Conservation (phyloP, 2,113 vertebrate genomes). For the Rousettus leschenaultii region DNA sequence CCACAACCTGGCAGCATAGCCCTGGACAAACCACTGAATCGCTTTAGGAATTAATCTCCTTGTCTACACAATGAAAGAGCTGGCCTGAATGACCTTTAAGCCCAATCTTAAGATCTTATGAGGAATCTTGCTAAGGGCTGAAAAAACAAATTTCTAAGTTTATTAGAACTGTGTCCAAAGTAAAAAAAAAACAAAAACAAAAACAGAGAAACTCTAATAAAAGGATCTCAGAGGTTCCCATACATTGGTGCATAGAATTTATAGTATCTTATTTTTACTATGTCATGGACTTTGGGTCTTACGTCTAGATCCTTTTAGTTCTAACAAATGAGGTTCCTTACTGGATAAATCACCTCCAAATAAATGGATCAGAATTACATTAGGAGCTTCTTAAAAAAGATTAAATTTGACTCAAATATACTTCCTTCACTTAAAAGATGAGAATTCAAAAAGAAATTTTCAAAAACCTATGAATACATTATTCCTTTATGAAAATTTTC, state of each 20-base stretch:
- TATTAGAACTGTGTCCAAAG: not conserved
- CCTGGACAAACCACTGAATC: not conserved
- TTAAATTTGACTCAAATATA: not conserved
- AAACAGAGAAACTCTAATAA: not conserved
- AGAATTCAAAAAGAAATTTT: constrained; percentile 65
- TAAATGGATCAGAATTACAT: not conserved
- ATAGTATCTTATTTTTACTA: not conserved
- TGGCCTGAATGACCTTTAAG: not conserved
- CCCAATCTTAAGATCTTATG: not conserved
- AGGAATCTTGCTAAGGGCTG: not conserved
- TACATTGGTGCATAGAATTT: not conserved
- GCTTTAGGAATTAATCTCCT: not conserved
- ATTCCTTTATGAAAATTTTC: constrained; percentile 58
- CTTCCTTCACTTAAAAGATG: constrained; percentile 51
- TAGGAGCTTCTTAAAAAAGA: constrained; percentile 6
- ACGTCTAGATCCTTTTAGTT: not conserved
- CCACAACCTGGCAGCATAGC: not conserved
- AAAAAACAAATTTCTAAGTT: not conserved
- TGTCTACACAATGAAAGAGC: not conserved
- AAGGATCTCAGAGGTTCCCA: not conserved
- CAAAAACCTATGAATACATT: constrained; percentile 58
- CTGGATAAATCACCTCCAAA: not conserved
- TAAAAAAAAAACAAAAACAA: not conserved
- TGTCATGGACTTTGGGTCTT: not conserved
- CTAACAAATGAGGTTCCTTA: not conserved